phyloP scores from a whole-genome alignment of 2,797 vertebrate genomes.

The Gymnopithys bicolor region DNA sequence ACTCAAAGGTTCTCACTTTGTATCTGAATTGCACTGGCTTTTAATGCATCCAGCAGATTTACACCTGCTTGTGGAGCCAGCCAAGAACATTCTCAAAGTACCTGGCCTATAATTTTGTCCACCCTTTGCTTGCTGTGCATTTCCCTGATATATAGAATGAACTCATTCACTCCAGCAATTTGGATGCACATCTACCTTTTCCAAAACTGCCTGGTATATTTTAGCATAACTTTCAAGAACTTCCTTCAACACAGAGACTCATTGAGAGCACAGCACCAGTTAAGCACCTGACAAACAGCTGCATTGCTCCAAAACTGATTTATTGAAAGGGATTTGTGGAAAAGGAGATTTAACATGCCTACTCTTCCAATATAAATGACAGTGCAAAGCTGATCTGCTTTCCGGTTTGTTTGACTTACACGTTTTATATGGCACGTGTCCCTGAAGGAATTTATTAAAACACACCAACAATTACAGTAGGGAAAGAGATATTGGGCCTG shows the following conservation, averaged over 20 bases:
- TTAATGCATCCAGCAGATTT: conserved; percentile 17
- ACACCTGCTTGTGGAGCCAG: conserved; percentile 33
- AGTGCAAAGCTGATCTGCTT: conserved; percentile 33
- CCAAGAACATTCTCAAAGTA: conserved; percentile 54
- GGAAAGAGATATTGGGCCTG: background rate
- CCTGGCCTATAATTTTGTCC: conserved; percentile 31
- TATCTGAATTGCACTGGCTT: background rate
- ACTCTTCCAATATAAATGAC: background rate
- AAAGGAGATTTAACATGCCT: conserved; percentile 7
- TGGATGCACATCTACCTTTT: background rate
- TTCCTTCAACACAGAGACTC: conserved; percentile 8
- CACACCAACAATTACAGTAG: background rate
- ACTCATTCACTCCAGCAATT: conserved; percentile 23
- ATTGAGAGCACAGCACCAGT: background rate
- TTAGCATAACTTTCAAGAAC: background rate
- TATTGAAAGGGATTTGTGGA: conserved; percentile 24
- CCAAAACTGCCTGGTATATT: background rate
- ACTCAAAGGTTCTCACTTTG: background rate
- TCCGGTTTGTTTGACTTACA: background rate
- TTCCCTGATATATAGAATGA: conserved; percentile 31
- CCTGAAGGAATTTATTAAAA: background rate
- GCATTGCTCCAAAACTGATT: conserved; percentile 6
- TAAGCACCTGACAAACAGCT: background rate
- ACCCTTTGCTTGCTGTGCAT: background rate
- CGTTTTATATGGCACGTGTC: background rate